A percentile compares a stretch with the other conserved stretches of the same genome.
Evolutionary conservation across 1,140 invertebrate genomes (phyloP).

Genomic region (Triops cancriformis): DNA sequence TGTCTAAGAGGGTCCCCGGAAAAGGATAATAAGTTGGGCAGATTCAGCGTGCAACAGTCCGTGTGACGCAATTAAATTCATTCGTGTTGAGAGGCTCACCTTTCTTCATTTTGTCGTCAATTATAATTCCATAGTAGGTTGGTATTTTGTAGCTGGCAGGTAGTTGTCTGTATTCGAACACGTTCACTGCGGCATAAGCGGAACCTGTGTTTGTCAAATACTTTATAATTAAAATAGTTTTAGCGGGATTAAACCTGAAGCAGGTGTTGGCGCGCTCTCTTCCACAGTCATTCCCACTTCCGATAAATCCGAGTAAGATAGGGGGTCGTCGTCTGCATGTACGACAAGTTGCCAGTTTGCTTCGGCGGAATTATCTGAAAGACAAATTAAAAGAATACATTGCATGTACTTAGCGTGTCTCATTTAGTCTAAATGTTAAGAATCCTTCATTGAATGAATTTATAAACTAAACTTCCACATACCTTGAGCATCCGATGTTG

Average conservation of each 20-base stretch:
- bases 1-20: not conserved
- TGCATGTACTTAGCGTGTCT: not conserved
- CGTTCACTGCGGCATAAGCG: not conserved
- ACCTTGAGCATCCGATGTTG: not conserved
- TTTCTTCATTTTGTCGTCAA: not conserved
- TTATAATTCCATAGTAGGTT: not conserved
- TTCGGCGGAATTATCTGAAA: not conserved
- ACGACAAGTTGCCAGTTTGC: not conserved
- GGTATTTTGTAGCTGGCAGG: not conserved
- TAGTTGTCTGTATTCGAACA: not conserved
- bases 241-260: not conserved
- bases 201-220: not conserved
- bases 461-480: not conserved
- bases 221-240: not conserved
- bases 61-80: not conserved
- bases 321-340: not conserved
- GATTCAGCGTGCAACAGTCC: not conserved
- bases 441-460: not conserved
- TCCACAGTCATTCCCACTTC: not conserved
- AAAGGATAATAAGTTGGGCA: not conserved
- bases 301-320: not conserved
- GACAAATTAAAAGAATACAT: not conserved
- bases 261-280: not conserved
- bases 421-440: not conserved
- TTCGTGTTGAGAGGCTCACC: not conserved